A percentile compares a stretch with the other conserved stretches of the same genome.
phyloP scores from a whole-genome alignment of 2,113 vertebrate genomes.

The Oncorhynchus nerka region DNA sequence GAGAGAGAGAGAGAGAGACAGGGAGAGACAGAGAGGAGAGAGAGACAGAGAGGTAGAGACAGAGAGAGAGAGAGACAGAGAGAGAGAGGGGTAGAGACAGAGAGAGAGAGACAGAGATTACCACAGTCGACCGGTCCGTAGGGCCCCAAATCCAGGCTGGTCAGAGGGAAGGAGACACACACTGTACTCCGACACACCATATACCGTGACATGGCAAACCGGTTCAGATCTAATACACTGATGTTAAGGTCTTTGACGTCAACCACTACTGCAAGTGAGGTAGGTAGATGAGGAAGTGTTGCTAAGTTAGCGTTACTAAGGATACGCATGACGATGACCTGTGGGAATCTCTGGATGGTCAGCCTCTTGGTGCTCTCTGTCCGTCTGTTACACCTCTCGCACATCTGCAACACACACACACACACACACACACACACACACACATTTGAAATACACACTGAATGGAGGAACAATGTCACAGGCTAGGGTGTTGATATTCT shows the following conservation, averaged over 20 bases:
- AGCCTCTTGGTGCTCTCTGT: conserved; percentile 88
- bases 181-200: conserved; percentile 88
- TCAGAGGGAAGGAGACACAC: conserved; percentile 85
- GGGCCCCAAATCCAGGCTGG: conserved; percentile 82
- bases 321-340: conserved; percentile 92
- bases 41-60: too few species aligned
- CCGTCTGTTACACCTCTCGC: conserved; percentile 84
- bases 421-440: too few species aligned
- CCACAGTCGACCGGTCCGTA: conserved; percentile 84
- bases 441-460: not conserved
- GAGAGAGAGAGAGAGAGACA: too few species aligned
- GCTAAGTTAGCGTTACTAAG: conserved; percentile 47
- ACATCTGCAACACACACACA: conserved; percentile 72
- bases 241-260: conserved; percentile 44
- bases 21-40: too few species aligned
- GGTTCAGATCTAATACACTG: conserved; percentile 80
- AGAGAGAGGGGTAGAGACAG: not conserved
- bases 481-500: too few species aligned
- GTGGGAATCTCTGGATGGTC: conserved; percentile 88
- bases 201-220: conserved; percentile 85
- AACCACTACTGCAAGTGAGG: not conserved
- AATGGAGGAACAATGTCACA: too few species aligned
- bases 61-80: not conserved
- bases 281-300: too few species aligned
- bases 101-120: conserved; percentile 40